Evolutionary conservation across 2,113 vertebrate genomes (phyloP).

Genomic region (Pterocles gutturalis): DNA sequence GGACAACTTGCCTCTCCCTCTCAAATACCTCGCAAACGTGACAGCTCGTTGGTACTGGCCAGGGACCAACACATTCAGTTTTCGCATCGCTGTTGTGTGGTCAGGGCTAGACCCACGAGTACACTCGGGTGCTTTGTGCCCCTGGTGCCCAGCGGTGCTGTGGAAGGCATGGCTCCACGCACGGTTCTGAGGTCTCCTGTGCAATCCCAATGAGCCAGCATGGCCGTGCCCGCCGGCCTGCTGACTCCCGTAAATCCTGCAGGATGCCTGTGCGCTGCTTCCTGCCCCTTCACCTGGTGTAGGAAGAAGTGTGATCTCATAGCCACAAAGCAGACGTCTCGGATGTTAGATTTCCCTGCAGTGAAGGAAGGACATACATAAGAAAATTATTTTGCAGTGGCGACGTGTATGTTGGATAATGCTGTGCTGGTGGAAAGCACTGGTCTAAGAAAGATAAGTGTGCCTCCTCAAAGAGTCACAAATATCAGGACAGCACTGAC

Average conservation of each 20-base stretch:
- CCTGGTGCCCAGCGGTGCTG: not conserved
- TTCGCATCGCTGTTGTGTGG: not conserved
- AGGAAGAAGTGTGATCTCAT: not conserved
- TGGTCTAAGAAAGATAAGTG: not conserved
- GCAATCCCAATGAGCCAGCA: accelerated
- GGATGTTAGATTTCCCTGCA: not conserved
- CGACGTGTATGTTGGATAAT: accelerated
- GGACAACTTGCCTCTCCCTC: not conserved
- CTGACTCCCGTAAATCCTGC: not conserved
- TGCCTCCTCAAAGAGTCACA: not conserved
- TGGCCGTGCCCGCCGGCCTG: accelerated
- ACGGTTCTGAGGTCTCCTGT: not conserved
- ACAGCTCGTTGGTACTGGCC: not conserved
- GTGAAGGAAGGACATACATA: not conserved
- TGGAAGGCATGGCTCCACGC: accelerated
- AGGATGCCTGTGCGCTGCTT: not conserved
- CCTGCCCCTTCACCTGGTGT: not conserved
- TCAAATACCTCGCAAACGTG: not conserved
- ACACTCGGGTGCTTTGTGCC: accelerated
- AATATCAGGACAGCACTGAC: not conserved
- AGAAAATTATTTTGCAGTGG: not conserved
- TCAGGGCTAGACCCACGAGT: accelerated
- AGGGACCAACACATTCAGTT: not conserved
- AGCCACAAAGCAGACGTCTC: not conserved
- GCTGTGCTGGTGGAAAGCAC: not conserved